phyloP scores from a whole-genome alignment of 2,888 invertebrate species.

The Dyspetes luteomarginatus region DNA sequence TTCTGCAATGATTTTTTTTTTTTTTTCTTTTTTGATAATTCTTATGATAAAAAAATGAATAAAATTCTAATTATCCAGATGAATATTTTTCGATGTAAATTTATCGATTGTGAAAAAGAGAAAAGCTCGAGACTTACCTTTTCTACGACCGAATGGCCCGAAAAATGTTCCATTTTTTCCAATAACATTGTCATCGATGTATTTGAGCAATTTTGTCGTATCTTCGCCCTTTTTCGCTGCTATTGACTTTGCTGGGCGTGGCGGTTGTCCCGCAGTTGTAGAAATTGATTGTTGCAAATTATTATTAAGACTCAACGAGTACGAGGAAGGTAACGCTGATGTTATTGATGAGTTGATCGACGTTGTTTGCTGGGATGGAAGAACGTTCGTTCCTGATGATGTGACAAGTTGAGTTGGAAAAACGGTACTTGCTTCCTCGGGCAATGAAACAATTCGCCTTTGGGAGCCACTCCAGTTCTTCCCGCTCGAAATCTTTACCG shows the following conservation, averaged over 20 bases:
- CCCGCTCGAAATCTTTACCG: slow-evolving; percentile 80
- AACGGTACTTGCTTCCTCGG: slow-evolving; percentile 74
- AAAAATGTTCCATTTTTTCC: slow-evolving; percentile 92
- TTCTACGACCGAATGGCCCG: slow-evolving; percentile 92
- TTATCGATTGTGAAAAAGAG: background rate
- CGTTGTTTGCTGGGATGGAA: slow-evolving; percentile 34
- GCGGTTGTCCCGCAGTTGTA: slow-evolving; percentile 77
- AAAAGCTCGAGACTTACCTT: slow-evolving; percentile 86
- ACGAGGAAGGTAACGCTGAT: slow-evolving; percentile 9
- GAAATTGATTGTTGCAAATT: slow-evolving; percentile 35
- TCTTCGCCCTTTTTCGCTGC: slow-evolving; percentile 87
- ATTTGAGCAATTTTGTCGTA: slow-evolving; percentile 89
- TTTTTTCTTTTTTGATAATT: too few relatives aligned
- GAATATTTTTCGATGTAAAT: too few relatives aligned
- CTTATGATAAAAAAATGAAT: background rate
- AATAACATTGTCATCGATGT: slow-evolving; percentile 92
- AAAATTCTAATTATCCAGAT: too few relatives aligned
- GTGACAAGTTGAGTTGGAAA: slow-evolving; percentile 60
- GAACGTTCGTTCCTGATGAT: slow-evolving; percentile 49
- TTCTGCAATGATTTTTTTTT: background rate
- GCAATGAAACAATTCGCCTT: slow-evolving; percentile 78
- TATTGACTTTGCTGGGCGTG: slow-evolving; percentile 77
- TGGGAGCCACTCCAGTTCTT: slow-evolving; percentile 81
- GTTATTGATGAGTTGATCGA: slow-evolving; percentile 24
- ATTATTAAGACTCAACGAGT: slow-evolving; percentile 18